Base-by-base conservation (phyloP, 2,888 invertebrate genomes). In the Cryptus viduatorius region DNA sequence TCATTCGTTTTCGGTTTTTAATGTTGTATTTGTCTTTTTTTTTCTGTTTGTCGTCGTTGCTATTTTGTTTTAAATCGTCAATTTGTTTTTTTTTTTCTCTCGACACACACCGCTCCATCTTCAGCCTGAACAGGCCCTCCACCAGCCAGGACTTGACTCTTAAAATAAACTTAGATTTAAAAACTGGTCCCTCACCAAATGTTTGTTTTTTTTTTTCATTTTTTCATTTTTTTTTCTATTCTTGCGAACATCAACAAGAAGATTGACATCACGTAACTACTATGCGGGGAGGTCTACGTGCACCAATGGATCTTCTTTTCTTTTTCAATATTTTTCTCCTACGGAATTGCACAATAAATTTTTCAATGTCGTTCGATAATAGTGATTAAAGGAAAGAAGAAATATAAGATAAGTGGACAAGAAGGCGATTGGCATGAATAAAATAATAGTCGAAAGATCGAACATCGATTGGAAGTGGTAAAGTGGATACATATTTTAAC, bases 101-200 rank as follows among this genome's bases (percentile, higher is more conserved):
- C 71, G 76, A 77, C 77, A 83, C 80, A 80, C 83, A 76, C 83
- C 65, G 84, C 84, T 69, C 73, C 79, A 50, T 86, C 79, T 82
- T 84, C 84, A 86, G 83, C 84, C 78, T 76, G 78, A 83, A 83
- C 84, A 75, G 84, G 83, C 85, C 75, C 82, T 85, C 86, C 78
- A 86, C 83, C 86, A 88, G 81, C 82, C 85, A 82, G 85, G 82
- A 75, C 83, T 86, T 80, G 76, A 81, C 64, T 78, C 86, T 87
- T 86, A 87, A 86, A 87, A 87, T 89, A 88, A 87, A 89, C 87
- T 89, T 91, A 87, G 86, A 87, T 85, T 86, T 83, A 84, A 82
- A 83, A 77, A 87, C 82, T 87, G 89, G 88, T 88, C 89, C 89
- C 89, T 87, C 88, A 86, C 87, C 88, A 76, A 88, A 89, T 84